Conservation (phyloP, 2,888 invertebrate species). For the Octonoba sinensis region DNA sequence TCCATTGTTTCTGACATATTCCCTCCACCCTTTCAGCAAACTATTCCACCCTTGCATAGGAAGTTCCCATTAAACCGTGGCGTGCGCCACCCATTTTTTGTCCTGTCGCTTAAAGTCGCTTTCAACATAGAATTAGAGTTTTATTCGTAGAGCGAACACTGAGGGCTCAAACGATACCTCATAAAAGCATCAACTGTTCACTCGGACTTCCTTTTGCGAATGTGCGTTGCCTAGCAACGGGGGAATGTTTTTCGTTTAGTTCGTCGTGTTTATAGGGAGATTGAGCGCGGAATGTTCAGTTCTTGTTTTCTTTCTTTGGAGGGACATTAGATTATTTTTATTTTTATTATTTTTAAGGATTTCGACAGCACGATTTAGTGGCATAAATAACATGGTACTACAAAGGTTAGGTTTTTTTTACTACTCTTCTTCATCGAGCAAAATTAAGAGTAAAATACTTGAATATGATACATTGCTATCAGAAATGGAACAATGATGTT, state of each 20-base stretch:
- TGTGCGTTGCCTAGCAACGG: conserved; percentile 36
- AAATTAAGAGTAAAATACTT: too few relatives aligned
- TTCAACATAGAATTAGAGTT: conserved; percentile 39
- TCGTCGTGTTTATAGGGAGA: conserved; percentile 9
- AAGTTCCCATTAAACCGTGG: conserved; percentile 30
- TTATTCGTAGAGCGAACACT: conserved; percentile 24
- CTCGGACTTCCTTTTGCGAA: conserved; percentile 12
- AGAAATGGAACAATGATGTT: too few relatives aligned
- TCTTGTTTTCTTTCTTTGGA: background rate
- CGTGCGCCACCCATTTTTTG: background rate
- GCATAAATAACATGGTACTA: too few relatives aligned
- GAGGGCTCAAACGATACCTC: conserved; percentile 40
- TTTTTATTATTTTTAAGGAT: too few relatives aligned
- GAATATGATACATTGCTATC: too few relatives aligned
- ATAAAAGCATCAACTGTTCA: conserved; percentile 43
- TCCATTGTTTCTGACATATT: conserved; percentile 26
- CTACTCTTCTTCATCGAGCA: too few relatives aligned
- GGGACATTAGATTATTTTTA: background rate
- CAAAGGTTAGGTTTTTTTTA: too few relatives aligned
- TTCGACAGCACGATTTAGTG: too few relatives aligned
- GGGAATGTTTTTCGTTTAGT: conserved; percentile 17
- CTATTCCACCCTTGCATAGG: background rate
- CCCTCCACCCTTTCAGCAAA: conserved; percentile 14
- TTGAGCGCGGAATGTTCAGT: background rate
- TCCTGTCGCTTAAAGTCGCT: conserved; percentile 9